Conservation (phyloP, 2,113 vertebrate genomes). For the Zootoca vivipara region DNA sequence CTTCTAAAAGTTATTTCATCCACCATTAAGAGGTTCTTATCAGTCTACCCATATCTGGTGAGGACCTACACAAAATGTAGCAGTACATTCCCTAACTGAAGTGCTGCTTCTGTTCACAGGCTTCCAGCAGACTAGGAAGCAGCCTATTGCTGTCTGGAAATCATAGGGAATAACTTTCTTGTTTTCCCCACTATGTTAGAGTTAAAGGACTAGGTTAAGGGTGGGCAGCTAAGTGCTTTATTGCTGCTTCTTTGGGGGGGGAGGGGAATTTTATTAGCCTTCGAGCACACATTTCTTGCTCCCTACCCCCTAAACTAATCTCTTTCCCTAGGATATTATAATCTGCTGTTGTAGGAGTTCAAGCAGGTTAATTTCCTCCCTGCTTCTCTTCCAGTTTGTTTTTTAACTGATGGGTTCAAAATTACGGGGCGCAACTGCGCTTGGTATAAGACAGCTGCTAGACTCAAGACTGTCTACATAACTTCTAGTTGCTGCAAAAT, state of each 20-base stretch:
- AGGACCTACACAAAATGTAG: background rate
- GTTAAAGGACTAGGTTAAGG: background rate
- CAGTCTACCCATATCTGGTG: background rate
- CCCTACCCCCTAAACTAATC: no score
- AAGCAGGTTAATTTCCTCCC: background rate
- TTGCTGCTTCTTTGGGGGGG: background rate
- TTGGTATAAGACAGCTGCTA: background rate
- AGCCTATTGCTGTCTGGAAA: background rate
- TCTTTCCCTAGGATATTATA: background rate
- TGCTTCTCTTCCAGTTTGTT: background rate
- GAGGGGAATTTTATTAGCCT: background rate
- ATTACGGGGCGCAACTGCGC: background rate
- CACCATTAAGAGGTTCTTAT: background rate
- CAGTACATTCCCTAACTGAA: background rate
- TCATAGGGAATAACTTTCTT: no score
- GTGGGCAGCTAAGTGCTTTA: background rate
- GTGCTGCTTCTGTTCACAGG: background rate
- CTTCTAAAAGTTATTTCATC: background rate
- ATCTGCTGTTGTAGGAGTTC: background rate
- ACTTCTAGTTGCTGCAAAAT: background rate
- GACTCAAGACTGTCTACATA: background rate
- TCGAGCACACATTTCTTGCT: background rate
- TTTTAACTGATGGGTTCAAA: background rate
- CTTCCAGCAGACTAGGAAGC: background rate
- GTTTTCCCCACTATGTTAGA: background rate